phyloP scores from a whole-genome alignment of 2,797 vertebrate genomes.

The Phataginus tetradactyla region DNA sequence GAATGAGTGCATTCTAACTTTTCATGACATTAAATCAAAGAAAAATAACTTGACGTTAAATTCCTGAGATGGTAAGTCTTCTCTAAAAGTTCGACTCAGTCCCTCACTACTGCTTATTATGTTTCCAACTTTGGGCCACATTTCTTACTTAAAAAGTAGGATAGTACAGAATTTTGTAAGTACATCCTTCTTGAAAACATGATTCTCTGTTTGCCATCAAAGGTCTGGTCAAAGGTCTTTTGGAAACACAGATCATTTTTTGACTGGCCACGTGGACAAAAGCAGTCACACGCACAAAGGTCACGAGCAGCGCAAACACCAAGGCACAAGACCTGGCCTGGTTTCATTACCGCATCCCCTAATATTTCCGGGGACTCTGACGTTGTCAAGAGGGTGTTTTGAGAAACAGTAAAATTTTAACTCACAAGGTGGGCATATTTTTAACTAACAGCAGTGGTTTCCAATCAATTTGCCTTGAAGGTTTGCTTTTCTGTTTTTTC shows the following conservation, averaged over 20 bases:
- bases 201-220: constrained; percentile 61
- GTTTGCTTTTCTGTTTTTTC: neutral
- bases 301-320: constrained; percentile 18
- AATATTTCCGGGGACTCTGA: neutral
- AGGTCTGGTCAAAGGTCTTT: constrained; percentile 70
- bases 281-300: constrained; percentile 58
- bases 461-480: neutral
- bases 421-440: neutral
- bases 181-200: constrained; percentile 52
- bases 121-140: neutral
- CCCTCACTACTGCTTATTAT: neutral
- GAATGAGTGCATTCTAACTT: neutral
- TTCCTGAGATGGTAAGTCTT: neutral
- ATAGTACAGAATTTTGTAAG: neutral
- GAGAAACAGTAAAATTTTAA: constrained; percentile 63
- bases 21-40: constrained; percentile 18
- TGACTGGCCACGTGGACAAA: constrained; percentile 12
- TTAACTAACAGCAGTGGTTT: constrained; percentile 22
- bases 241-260: constrained; percentile 39
- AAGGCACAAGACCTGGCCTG: neutral
- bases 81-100: constrained; percentile 3
- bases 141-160: neutral
- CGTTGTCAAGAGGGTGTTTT: constrained; percentile 42
- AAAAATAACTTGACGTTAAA: neutral
- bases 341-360: neutral